These are phyloP conservation scores for Sycophila texana DNA, from an alignment of 2,888 invertebrate genomes.

Conservation along the genomic window DNA sequence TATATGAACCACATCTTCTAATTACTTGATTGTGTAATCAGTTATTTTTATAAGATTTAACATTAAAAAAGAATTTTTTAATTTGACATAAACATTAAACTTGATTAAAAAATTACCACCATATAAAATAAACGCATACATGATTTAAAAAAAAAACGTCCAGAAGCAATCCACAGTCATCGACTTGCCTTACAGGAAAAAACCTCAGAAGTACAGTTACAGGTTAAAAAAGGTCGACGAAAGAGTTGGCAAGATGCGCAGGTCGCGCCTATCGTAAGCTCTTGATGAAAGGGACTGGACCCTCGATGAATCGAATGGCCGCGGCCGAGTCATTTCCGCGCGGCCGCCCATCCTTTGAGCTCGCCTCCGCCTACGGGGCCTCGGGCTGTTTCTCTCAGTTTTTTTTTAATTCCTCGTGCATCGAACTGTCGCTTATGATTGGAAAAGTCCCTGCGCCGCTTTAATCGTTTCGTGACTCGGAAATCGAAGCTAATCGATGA, in stretches of 20 bases:
- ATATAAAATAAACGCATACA: no score
- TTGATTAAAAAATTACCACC: no score
- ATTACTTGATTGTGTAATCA: no score
- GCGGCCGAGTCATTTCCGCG: slow-evolving; percentile 70
- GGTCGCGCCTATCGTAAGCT: neutral
- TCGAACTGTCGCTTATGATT: slow-evolving; percentile 74
- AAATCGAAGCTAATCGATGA: slow-evolving; percentile 59
- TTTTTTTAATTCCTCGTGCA: slow-evolving; percentile 38
- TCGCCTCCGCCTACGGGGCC: slow-evolving; percentile 35
- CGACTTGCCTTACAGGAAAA: no score
- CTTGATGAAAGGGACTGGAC: slow-evolving; percentile 19
- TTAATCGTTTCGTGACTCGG: slow-evolving; percentile 68
- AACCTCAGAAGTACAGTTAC: no score
- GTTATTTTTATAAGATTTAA: no score
- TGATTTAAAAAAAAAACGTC: no score
- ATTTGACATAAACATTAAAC: no score
- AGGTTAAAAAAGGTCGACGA: no score
- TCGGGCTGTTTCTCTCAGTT: slow-evolving; percentile 66
- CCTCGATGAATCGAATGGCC: slow-evolving; percentile 14
- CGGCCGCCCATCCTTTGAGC: slow-evolving; percentile 68
- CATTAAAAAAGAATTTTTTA: no score
- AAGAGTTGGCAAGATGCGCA: neutral
- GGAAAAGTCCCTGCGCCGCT: slow-evolving; percentile 68
- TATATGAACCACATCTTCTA: no score
- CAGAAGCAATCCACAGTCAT: no score